Base-by-base conservation (phyloP, 2,888 invertebrate genomes). In the Troides oblongomaculatus region DNA sequence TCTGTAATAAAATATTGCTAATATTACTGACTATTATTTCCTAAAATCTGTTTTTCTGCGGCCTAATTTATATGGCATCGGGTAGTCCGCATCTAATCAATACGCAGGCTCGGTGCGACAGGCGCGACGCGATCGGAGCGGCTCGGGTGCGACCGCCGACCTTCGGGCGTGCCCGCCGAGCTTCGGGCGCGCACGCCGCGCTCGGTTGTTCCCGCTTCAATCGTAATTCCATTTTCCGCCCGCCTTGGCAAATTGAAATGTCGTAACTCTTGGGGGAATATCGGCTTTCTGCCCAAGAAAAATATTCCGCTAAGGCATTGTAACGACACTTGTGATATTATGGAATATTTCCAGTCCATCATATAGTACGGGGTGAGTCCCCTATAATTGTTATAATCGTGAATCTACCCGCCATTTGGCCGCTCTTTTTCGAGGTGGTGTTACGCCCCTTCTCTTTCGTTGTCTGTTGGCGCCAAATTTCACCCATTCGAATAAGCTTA, bases 211-310 rank as follows among this genome's bases (percentile, higher is more conserved):
- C 89, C 89, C 91, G 89, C 91, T 92, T 84, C 90, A 93, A 93
- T 92, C 92, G 92, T 92, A 92, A 93, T 93, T 92, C 92, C 92
- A 92, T 93, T 93, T 93, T 93, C 93, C 92, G 92, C 92, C 91
- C 92, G 93, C 93, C 92, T 92, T 93, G 90, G 93, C 93, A 93
- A 93, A 93, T 93, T 93, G 93, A 93, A 93, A 93, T 92, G 93
- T 92, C 92, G 93, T 93, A 92, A 92, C 91, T 93, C 93, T 92
- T 92, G 84, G 89, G 93, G 93, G 93, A 92, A 93, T 93, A 91
- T 92, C 92, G 92, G 90, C 91, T 92, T 92, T 92, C 90, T 89
- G 88, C 87, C 86, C 87, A 89, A 92, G 92, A 90, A 93, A 90
- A 92, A 92, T 92, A 90, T 90, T 91, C 90, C 84, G 79, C 87